These are phyloP conservation scores for Euborellia annulipes DNA, from an alignment of 1,140 invertebrate species.

Conservation along the genomic window DNA sequence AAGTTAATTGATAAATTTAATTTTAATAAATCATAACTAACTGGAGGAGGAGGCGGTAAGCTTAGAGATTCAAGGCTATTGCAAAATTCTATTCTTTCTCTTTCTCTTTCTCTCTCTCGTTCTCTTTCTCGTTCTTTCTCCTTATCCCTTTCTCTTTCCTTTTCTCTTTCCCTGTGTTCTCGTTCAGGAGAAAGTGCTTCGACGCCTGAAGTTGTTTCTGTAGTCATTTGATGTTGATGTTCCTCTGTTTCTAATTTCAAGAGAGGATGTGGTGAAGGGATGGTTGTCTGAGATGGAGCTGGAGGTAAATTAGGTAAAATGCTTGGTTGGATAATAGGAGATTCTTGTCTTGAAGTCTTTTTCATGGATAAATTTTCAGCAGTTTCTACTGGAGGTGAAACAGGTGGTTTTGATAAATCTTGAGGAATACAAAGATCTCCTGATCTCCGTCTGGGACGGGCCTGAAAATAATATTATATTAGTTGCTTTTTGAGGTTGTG, in stretches of 20 bases:
- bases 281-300: constrained; percentile 3
- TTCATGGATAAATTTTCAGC: constrained; percentile 22
- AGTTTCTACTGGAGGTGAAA: constrained; percentile 23
- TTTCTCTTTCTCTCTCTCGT: constrained; percentile 5
- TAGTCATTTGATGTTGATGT: neutral
- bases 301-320: neutral
- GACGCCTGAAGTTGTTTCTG: too few relatives aligned
- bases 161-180: neutral
- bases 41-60: constrained; percentile 20
- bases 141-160: neutral
- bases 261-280: constrained; percentile 9
- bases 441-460: constrained; percentile 59
- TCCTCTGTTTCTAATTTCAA: constrained; percentile 9
- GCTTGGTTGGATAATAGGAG: neutral
- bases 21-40: constrained; percentile 10
- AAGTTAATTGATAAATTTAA: neutral
- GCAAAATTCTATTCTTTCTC: constrained; percentile 9
- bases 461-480: constrained; percentile 33
- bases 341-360: constrained; percentile 11
- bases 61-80: constrained; percentile 16
- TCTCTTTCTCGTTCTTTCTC: neutral
- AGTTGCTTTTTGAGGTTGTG: too few relatives aligned
- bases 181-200: too few relatives aligned
- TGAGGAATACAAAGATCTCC: constrained; percentile 50
- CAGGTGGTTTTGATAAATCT: constrained; percentile 32